phyloP scores from a whole-genome alignment of 2,797 vertebrate species.

The Trichosurus vulpecula region DNA sequence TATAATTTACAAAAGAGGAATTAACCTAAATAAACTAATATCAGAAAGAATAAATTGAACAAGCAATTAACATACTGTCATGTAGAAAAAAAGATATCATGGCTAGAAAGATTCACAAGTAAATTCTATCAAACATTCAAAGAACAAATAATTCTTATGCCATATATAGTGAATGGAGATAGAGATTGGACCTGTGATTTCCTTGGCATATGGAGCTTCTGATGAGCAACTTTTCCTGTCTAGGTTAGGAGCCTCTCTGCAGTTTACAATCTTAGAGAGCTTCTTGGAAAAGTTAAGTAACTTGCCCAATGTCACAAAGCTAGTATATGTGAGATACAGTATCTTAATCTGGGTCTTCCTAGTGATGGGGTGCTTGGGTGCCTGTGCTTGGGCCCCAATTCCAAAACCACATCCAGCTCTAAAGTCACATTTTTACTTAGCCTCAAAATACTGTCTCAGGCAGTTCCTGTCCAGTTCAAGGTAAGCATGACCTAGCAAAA shows the following conservation, averaged over 20 bases:
- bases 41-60: too few species aligned
- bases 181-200: background rate
- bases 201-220: background rate
- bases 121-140: background rate
- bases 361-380: too few species aligned
- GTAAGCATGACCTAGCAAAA: too few species aligned
- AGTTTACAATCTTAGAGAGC: background rate
- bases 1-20: too few species aligned
- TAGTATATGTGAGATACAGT: background rate
- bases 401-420: too few species aligned
- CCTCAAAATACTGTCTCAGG: too few species aligned
- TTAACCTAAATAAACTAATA: too few species aligned
- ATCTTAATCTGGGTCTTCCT: background rate
- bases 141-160: background rate
- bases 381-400: too few species aligned
- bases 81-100: too few species aligned
- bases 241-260: background rate
- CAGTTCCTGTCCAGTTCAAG: too few species aligned
- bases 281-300: background rate
- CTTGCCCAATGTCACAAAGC: background rate
- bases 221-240: background rate
- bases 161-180: background rate
- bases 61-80: too few species aligned
- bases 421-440: too few species aligned
- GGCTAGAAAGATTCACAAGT: background rate